Evolutionary conservation across 2,113 vertebrate genomes (phyloP).

Genomic region (Philantomba maxwellii): DNA sequence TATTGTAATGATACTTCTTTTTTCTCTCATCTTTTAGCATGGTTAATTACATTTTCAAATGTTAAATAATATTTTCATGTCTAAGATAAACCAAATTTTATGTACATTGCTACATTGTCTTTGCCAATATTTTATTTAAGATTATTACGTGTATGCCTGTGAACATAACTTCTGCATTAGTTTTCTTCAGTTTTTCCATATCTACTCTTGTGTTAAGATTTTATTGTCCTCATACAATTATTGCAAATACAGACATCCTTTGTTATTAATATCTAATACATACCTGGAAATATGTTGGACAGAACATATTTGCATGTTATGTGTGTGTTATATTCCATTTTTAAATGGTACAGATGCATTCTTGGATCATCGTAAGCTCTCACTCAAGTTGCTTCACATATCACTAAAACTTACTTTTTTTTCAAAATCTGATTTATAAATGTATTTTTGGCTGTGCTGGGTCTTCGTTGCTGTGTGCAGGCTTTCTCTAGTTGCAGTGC

Average conservation of each 20-base stretch:
- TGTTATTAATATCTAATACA: not conserved
- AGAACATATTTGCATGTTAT: not conserved
- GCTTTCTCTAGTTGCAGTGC: not conserved
- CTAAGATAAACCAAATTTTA: not conserved
- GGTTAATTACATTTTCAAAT: not conserved
- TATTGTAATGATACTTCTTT: not conserved
- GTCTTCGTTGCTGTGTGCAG: fast-evolving
- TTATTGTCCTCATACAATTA: not conserved
- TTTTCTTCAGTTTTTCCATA: not conserved
- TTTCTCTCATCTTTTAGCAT: not conserved
- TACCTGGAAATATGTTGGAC: not conserved
- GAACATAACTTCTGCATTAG: not conserved
- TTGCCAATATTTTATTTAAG: not conserved
- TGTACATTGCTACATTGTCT: not conserved
- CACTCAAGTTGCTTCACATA: not conserved
- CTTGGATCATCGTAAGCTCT: not conserved
- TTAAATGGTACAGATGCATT: not conserved
- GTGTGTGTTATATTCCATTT: not conserved
- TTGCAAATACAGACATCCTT: not conserved
- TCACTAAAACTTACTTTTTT: not conserved
- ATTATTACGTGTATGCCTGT: not conserved
- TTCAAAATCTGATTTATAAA: fast-evolving
- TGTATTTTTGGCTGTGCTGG: not conserved
- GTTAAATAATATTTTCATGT: not conserved
- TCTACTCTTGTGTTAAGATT: not conserved